These are phyloP conservation scores for Aspidapion aeneum DNA, from an alignment of 2,888 invertebrate genomes.

Conservation along the genomic window DNA sequence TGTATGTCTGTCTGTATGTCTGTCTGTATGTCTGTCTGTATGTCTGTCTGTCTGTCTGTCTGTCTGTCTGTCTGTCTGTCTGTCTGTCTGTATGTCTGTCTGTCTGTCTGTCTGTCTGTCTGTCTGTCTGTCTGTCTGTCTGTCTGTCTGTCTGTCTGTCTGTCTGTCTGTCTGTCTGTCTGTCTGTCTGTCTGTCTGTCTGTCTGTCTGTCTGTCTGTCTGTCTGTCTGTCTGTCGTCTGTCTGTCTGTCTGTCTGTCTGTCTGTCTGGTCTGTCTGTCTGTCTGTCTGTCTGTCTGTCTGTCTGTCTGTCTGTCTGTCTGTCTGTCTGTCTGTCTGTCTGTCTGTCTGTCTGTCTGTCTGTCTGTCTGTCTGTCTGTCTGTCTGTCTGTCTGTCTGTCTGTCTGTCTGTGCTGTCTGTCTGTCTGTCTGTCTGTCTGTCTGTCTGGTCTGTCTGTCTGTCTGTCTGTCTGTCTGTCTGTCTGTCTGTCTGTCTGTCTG, in stretches of 20 bases:
- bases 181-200: constrained; percentile 15
- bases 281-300: constrained; percentile 17
- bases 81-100: too few relatives aligned
- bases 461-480: constrained; percentile 15
- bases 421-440: too few relatives aligned
- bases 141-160: constrained; percentile 11
- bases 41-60: too few relatives aligned
- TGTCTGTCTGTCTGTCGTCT: too few relatives aligned
- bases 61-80: constrained; percentile 14
- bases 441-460: too few relatives aligned
- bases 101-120: too few relatives aligned
- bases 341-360: constrained; percentile 10
- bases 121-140: constrained; percentile 12
- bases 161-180: constrained; percentile 11
- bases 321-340: constrained; percentile 15
- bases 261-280: too few relatives aligned
- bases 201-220: constrained; percentile 15
- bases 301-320: constrained; percentile 14
- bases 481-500: constrained; percentile 12
- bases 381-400: constrained; percentile 15
- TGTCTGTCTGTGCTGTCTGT: too few relatives aligned
- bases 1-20: too few relatives aligned
- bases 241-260: too few relatives aligned
- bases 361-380: constrained; percentile 15
- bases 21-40: too few relatives aligned